These are phyloP conservation scores for Lumbricus terrestris DNA, from an alignment of 2,888 invertebrate species.

Conservation along the genomic window DNA sequence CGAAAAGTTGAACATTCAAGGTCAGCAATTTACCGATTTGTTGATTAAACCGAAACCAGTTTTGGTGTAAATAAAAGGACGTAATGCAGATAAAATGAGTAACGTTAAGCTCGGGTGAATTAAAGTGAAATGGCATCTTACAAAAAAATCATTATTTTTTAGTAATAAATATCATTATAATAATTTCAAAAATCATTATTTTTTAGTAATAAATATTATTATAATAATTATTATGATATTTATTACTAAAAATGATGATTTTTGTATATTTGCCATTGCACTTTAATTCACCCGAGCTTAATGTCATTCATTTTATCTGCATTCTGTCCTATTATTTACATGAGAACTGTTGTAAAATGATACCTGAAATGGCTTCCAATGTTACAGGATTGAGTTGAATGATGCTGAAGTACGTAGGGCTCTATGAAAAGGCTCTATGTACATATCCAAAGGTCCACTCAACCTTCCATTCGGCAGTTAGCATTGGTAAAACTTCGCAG, in stretches of 20 bases:
- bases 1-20: constrained; percentile 59
- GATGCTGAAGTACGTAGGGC: too few species aligned
- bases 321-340: neutral
- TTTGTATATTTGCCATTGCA: neutral
- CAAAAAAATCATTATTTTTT: too few species aligned
- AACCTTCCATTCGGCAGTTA: too few species aligned
- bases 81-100: neutral
- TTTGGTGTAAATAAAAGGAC: neutral
- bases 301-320: neutral
- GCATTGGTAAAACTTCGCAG: too few species aligned
- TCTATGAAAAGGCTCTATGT: too few species aligned
- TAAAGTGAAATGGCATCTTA: neutral
- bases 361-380: neutral
- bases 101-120: neutral
- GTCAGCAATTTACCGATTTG: constrained; percentile 38
- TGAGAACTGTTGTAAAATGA: neutral
- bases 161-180: too few species aligned
- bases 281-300: neutral
- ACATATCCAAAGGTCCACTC: too few species aligned
- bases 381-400: too few species aligned
- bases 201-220: too few species aligned
- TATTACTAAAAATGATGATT: too few species aligned
- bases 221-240: too few species aligned
- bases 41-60: neutral
- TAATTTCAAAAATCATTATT: too few species aligned